Conservation (phyloP, 2,797 vertebrate genomes). For the Manis crassicaudata region DNA sequence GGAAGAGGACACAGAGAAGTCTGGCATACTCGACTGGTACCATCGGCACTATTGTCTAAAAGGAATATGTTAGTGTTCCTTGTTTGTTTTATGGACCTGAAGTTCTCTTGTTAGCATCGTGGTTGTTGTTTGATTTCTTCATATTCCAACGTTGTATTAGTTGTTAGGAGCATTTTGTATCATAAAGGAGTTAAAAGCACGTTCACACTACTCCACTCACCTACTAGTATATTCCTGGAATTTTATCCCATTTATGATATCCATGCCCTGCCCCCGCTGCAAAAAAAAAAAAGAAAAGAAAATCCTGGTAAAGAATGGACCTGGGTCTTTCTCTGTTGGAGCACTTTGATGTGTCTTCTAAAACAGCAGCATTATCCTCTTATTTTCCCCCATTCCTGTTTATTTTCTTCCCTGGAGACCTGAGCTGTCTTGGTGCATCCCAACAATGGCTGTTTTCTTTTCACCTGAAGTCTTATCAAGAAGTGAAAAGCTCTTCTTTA, state of each 20-base stretch:
- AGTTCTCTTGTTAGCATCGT: not conserved
- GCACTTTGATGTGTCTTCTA: constrained; percentile 70
- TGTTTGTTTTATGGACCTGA: not conserved
- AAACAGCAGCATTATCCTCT: constrained; percentile 79
- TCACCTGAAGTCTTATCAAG: constrained; percentile 66
- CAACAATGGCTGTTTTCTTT: constrained; percentile 76
- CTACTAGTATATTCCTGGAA: not conserved
- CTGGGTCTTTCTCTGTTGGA: not conserved
- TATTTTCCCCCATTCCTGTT: constrained; percentile 77
- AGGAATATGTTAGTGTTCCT: not conserved
- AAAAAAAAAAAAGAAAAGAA: not conserved
- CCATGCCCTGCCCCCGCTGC: too few relatives aligned
- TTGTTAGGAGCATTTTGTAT: not conserved
- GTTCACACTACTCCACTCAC: not conserved
- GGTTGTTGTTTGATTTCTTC: not conserved
- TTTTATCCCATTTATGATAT: not conserved
- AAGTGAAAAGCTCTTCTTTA: constrained; percentile 71
- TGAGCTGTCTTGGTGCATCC: constrained; percentile 74
- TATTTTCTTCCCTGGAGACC: constrained; percentile 76
- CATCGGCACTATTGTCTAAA: too few relatives aligned
- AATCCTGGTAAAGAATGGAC: not conserved
- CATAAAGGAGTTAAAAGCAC: not conserved
- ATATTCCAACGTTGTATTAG: not conserved
- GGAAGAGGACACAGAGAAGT: not conserved
- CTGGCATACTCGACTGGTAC: accelerated